Conservation (phyloP, 2,113 vertebrate species). For the rat (Rattus norvegicus) region GRCr8 NC_086032.1:7403001-7403500, state of each 20-base stretch:
- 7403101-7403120: not conserved
- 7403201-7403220: slow-evolving; percentile 11
- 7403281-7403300: not conserved
- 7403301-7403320: too few relatives aligned
- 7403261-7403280: not conserved
- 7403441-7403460: not conserved
- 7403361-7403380: not conserved
- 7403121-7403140: not conserved
- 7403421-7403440: not conserved
- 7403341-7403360: not conserved
- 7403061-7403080: not conserved
- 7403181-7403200: slow-evolving; percentile 26
- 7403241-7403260: not conserved
- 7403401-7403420: not conserved
- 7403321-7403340: too few relatives aligned
- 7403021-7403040: not conserved
- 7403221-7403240: not conserved
- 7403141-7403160: not conserved
- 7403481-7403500: not conserved
- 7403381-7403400: not conserved
- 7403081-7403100: not conserved
- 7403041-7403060: slow-evolving; percentile 16
- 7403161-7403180: not conserved
- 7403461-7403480: too few relatives aligned
- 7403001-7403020: not conserved